These are phyloP conservation scores for Galeopsomyia nigrocyanea DNA, from an alignment of 2,888 invertebrate species.

Conservation along the genomic window DNA sequence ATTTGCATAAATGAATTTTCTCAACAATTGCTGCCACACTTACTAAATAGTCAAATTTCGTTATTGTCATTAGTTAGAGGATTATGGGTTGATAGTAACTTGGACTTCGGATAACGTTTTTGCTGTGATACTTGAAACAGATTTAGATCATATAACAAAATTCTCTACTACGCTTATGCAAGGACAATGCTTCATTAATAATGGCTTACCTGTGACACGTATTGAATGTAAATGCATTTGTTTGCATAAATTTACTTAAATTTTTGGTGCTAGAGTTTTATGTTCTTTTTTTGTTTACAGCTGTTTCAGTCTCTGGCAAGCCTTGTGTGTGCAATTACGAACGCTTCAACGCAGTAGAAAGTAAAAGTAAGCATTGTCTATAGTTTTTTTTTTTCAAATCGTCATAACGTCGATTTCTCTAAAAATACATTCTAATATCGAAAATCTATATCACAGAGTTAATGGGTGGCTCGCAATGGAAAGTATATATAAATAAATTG, in stretches of 20 bases:
- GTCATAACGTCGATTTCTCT: not conserved
- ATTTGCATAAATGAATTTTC: slow-evolving; percentile 51
- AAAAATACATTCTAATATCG: too few species aligned
- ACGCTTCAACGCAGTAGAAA: slow-evolving; percentile 65
- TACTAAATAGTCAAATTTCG: slow-evolving; percentile 43
- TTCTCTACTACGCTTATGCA: slow-evolving; percentile 81
- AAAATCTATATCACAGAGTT: slow-evolving; percentile 52
- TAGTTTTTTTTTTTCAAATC: slow-evolving; percentile 13
- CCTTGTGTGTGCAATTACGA: slow-evolving; percentile 72
- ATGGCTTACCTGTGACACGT: slow-evolving; percentile 80
- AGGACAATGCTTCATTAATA: slow-evolving; percentile 81
- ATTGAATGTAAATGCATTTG: slow-evolving; percentile 78
- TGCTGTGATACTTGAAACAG: slow-evolving; percentile 82
- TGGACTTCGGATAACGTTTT: slow-evolving; percentile 85
- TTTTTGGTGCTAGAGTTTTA: slow-evolving; percentile 6
- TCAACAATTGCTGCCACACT: slow-evolving; percentile 41
- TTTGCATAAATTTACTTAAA: slow-evolving; percentile 13
- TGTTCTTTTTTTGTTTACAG: slow-evolving; percentile 65
- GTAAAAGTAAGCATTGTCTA: slow-evolving; percentile 52
- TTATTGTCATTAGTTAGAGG: slow-evolving; percentile 75
- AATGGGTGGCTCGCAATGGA: slow-evolving; percentile 63
- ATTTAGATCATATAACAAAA: slow-evolving; percentile 81
- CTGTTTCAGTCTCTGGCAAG: slow-evolving; percentile 73
- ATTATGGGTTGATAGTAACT: slow-evolving; percentile 83
- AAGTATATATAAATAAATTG: slow-evolving; percentile 61